Evolutionary conservation across 2,113 vertebrate genomes (phyloP).

Genomic region (Gnathonemus longibarbis): DNA sequence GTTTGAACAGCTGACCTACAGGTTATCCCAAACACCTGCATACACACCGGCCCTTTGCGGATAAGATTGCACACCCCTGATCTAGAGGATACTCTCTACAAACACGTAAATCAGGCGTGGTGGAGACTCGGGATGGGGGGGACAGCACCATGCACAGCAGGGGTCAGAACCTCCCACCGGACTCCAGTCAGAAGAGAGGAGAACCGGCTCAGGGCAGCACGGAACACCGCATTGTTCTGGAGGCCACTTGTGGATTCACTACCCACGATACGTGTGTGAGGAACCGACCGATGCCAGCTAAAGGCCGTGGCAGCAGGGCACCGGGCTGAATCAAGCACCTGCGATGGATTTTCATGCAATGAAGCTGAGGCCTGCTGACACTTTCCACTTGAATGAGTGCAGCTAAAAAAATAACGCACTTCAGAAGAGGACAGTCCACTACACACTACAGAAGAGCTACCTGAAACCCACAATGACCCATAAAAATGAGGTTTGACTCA

Average conservation of each 20-base stretch:
- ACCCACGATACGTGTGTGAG: background rate
- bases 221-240: background rate
- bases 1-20: too few relatives aligned
- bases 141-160: background rate
- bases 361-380: background rate
- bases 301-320: background rate
- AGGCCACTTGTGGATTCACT: background rate
- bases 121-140: background rate
- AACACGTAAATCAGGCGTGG: background rate
- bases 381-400: background rate
- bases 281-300: background rate
- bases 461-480: background rate
- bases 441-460: background rate
- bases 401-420: background rate
- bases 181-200: background rate
- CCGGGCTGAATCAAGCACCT: background rate
- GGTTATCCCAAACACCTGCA: too few relatives aligned
- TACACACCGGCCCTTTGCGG: too few relatives aligned
- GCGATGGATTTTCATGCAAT: background rate
- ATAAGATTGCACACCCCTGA: too few relatives aligned
- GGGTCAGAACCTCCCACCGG: background rate
- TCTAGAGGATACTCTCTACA: background rate
- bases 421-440: background rate
- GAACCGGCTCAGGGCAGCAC: background rate
- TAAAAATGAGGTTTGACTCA: background rate